phyloP scores from a whole-genome alignment of 2,797 vertebrate species.

The Pempheris klunzingeri region DNA sequence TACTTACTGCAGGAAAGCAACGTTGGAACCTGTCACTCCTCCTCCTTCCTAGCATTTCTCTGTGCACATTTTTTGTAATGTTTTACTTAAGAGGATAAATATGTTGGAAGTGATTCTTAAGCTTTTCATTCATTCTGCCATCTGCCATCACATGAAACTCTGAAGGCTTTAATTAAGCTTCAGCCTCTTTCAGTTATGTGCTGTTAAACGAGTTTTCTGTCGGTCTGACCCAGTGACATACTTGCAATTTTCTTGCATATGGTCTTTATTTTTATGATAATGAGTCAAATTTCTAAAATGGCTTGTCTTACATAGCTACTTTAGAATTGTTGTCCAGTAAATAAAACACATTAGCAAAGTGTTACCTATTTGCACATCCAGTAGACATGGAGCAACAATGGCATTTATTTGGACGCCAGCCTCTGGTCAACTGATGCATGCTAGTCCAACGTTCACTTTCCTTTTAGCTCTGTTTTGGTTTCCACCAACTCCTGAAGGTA shows the following conservation, averaged over 20 bases:
- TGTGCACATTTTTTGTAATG: constrained; percentile 10
- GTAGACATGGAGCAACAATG: neutral
- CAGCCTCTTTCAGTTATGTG: neutral
- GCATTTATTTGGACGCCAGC: neutral
- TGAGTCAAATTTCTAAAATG: neutral
- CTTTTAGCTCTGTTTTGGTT: constrained; percentile 2
- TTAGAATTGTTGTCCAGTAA: neutral
- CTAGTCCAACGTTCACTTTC: neutral
- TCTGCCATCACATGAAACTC: constrained; percentile 31
- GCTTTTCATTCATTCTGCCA: constrained; percentile 46
- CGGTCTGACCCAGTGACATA: constrained; percentile 24
- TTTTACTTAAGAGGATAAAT: constrained; percentile 60
- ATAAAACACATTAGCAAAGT: neutral
- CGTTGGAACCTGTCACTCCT: constrained; percentile 43
- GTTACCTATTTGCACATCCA: neutral
- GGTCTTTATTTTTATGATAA: neutral
- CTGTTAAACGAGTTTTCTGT: constrained; percentile 20
- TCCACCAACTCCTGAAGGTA: too few species aligned
- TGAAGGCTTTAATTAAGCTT: constrained; percentile 37
- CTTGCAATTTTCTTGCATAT: neutral
- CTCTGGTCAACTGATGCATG: neutral
- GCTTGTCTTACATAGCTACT: neutral
- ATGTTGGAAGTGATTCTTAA: constrained; percentile 47
- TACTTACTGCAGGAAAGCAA: constrained; percentile 28
- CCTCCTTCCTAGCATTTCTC: neutral